Evolutionary conservation across 2,113 vertebrate genomes (phyloP).

Genomic region (Sialia sialis): DNA sequence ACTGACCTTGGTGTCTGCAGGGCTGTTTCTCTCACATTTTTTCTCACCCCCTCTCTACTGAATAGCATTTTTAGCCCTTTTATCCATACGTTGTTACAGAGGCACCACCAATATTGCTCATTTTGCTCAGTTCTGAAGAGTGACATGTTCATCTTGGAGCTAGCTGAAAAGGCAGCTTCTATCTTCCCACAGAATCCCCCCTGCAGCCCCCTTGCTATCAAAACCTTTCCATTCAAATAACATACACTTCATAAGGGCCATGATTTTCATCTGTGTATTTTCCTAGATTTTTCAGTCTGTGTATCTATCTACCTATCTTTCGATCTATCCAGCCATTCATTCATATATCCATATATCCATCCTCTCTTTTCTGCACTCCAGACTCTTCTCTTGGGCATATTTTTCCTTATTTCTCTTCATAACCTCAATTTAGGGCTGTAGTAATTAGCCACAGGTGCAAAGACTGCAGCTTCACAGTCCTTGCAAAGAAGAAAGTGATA

Average conservation of each 20-base stretch:
- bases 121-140: background rate
- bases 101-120: rapidly evolving
- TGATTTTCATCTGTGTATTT: background rate
- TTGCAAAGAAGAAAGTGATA: background rate
- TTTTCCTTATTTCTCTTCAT: background rate
- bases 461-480: background rate
- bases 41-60: background rate
- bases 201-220: rapidly evolving
- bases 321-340: rapidly evolving
- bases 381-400: background rate
- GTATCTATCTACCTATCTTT: no score
- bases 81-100: background rate
- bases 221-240: background rate
- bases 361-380: background rate
- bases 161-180: background rate
- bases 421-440: background rate
- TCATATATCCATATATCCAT: background rate
- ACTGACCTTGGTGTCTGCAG: background rate
- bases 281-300: background rate
- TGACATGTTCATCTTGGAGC: rapidly evolving
- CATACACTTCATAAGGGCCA: background rate
- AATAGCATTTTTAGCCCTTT: background rate
- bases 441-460: background rate
- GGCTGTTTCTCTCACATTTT: background rate
- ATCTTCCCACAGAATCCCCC: background rate